A percentile compares a stretch with the other conserved stretches of the same genome.
These are phyloP conservation scores for Eidolon helvum DNA, from an alignment of 2,113 vertebrate genomes.

Conservation along the genomic window DNA sequence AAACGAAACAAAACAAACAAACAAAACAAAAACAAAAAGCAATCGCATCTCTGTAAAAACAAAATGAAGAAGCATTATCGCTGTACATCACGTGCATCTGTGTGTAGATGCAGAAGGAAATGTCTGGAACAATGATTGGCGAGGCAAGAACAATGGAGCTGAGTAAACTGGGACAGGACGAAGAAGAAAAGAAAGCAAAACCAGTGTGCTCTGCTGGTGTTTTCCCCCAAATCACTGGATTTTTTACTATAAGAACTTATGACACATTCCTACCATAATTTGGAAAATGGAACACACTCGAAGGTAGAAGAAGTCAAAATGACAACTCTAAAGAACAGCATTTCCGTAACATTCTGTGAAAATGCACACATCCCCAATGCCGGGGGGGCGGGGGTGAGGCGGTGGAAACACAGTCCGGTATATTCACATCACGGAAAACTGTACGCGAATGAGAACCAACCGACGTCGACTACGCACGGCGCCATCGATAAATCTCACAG, in stretches of 20 bases:
- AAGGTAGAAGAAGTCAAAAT: background rate
- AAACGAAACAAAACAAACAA: background rate
- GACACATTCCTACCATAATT: background rate
- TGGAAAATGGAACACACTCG: background rate
- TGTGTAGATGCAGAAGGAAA: background rate
- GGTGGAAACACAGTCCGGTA: rapidly evolving
- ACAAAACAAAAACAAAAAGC: background rate
- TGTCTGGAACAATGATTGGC: background rate
- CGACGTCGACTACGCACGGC: rapidly evolving
- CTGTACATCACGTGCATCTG: rapidly evolving
- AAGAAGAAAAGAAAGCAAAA: background rate
- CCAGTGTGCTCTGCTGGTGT: rapidly evolving
- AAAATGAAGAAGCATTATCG: background rate
- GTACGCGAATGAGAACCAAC: background rate
- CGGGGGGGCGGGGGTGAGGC: background rate
- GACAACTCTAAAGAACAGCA: background rate
- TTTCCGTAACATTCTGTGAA: background rate
- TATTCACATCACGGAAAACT: rapidly evolving
- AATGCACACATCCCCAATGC: background rate
- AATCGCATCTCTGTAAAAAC: background rate
- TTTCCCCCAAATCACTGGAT: background rate
- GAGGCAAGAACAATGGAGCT: rapidly evolving
- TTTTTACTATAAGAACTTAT: background rate
- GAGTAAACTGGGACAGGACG: too few species aligned
- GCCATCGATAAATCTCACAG: rapidly evolving